Evolutionary conservation across 2,113 vertebrate species (phyloP).

Genomic region (Monopterus albus): DNA sequence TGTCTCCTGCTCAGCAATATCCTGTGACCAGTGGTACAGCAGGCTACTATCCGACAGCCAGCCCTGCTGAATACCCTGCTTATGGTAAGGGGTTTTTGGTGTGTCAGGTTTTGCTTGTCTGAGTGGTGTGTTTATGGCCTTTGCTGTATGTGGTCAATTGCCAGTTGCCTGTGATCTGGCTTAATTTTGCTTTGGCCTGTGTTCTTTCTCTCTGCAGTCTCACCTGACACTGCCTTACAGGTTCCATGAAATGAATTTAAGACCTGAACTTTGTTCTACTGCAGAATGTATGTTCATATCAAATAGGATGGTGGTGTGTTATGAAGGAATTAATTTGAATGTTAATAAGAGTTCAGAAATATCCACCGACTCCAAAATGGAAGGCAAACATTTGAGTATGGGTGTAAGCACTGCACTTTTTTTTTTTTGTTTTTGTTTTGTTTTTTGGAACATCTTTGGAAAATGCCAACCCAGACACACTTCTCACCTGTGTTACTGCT

Average conservation of each 20-base stretch:
- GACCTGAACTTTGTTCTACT: not conserved
- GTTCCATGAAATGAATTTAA: constrained; percentile 75
- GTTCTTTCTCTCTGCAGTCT: constrained; percentile 72
- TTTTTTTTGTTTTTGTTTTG: too few species aligned
- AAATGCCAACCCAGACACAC: not conserved
- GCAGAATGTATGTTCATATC: constrained; percentile 6
- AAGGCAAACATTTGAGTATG: not conserved
- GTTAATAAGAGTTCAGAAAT: not conserved
- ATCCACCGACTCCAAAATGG: not conserved
- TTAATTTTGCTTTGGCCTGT: constrained; percentile 69
- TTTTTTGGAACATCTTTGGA: too few species aligned
- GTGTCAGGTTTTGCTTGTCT: constrained; percentile 71
- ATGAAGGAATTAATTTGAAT: not conserved
- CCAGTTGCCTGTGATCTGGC: constrained; percentile 67
- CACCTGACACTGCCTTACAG: constrained; percentile 71
- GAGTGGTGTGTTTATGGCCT: constrained; percentile 39
- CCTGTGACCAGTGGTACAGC: constrained; percentile 90
- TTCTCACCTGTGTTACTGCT: constrained; percentile 14
- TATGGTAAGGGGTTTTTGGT: constrained; percentile 87
- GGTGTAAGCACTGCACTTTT: not conserved
- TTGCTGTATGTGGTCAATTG: constrained; percentile 45
- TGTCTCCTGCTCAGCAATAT: constrained; percentile 93
- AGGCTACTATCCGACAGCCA: constrained; percentile 92
- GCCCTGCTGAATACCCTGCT: constrained; percentile 90
- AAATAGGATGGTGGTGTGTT: not conserved